Conservation (phyloP, 2,113 vertebrate species). For the Sebastes fasciatus region DNA sequence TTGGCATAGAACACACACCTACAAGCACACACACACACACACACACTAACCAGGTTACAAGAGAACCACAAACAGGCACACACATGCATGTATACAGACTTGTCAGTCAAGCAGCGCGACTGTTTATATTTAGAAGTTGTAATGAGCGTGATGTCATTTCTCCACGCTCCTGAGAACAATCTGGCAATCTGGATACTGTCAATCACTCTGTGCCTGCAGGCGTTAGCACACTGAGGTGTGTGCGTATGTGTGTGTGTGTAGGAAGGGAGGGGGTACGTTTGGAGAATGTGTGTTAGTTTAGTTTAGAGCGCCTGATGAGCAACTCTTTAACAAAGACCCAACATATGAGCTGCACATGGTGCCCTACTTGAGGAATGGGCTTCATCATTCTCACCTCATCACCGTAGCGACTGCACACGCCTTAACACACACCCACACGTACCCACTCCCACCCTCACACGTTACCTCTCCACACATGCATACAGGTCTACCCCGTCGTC, state of each 20-base stretch:
- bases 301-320: conserved; percentile 67
- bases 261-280: neutral
- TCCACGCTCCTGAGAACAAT: conserved; percentile 78
- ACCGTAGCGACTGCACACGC: conserved; percentile 42
- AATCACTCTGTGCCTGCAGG: conserved; percentile 72
- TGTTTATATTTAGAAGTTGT: conserved; percentile 83
- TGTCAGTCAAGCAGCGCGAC: conserved; percentile 71
- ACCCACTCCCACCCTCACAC: conserved; percentile 55
- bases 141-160: conserved; percentile 84
- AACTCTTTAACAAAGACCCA: conserved; percentile 70
- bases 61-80: conserved; percentile 33
- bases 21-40: neutral
- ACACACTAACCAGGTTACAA: conserved; percentile 26
- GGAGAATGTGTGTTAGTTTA: conserved; percentile 31
- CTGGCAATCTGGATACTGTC: conserved; percentile 82
- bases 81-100: conserved; percentile 69
- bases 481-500: conserved; percentile 18
- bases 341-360: conserved; percentile 82
- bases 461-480: conserved; percentile 22
- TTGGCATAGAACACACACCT: conserved; percentile 10
- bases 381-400: conserved; percentile 84
- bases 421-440: conserved; percentile 41
- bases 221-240: conserved; percentile 9
- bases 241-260: conserved; percentile 43
- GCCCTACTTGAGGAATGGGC: conserved; percentile 70